Base-by-base conservation (phyloP, 2,888 invertebrate species). In the Phytoseiulus persimilis region DNA sequence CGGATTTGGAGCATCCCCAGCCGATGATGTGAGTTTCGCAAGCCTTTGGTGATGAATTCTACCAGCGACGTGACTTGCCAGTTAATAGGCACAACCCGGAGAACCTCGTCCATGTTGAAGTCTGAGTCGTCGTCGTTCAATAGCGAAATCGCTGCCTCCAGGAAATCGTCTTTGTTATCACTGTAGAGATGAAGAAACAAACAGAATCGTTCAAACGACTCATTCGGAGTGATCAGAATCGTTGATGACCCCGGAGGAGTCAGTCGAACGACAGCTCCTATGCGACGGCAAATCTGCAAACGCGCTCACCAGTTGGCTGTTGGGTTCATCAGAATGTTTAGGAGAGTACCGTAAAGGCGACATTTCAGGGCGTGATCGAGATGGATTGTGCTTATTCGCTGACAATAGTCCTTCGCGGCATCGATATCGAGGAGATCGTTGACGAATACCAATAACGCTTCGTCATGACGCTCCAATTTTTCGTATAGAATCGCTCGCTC, bases 381-480 rank as follows among this genome's bases (percentile, higher is more conserved):
- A 31, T 46, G n/a, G 87, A 87, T 32, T n/a, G 32, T 87, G 39
- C 87, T 87, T 87, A 93, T 93, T 83, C 93, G 92, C 32, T 92
- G 91, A 91, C 94, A 94, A 91, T 94, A 94, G 90, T 93, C 93
- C 91, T 94, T 93, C 6, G 94, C 94, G 39, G 93, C 93, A 83
- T 92, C 91, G 91, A 92, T 93, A 92, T 94, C 94, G 90, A 93
- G 92, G 89, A 94, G 91, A 90, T 93, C 93, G 91, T 93, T 93
- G 0, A 94, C 93, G 83, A 94, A 92, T 83, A 94, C 93, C 83
- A 92, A 91, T 39, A 94, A 91, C 0, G 94, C 94, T 91, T 93
- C 94, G 89, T 93, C 93, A 91, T 94, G 94, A 91, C 94, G 93
- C 90, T 93, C 94, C 90, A 94, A 92, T 94, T 94, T 92, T 33